These are phyloP conservation scores for Natator depressus DNA, from an alignment of 2,113 vertebrate species.

Conservation along the genomic window DNA sequence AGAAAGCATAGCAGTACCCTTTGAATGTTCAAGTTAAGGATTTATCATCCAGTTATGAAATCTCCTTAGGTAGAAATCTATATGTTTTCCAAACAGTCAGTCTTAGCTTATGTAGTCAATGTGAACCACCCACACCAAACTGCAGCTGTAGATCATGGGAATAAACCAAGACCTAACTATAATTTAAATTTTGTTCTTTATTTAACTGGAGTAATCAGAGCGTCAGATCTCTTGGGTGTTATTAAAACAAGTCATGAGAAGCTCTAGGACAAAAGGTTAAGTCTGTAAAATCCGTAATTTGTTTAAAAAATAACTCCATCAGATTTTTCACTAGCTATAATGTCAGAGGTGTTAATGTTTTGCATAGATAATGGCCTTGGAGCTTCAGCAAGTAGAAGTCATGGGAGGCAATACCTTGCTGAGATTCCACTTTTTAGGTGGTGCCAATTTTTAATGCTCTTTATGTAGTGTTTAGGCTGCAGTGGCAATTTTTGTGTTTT, in stretches of 20 bases:
- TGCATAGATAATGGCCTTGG: slow-evolving; percentile 18
- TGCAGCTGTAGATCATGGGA: slow-evolving; percentile 11
- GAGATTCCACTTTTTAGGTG: background rate
- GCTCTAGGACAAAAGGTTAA: slow-evolving; percentile 65
- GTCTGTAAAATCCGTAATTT: slow-evolving; percentile 53
- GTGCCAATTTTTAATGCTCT: background rate
- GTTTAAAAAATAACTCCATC: slow-evolving; percentile 67
- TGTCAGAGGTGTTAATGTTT: slow-evolving; percentile 26
- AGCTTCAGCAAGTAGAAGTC: background rate
- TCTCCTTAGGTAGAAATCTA: background rate
- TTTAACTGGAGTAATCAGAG: slow-evolving; percentile 50
- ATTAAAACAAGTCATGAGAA: slow-evolving; percentile 54
- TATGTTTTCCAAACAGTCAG: background rate
- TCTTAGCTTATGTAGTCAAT: background rate
- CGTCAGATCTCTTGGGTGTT: slow-evolving; percentile 46
- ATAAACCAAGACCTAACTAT: slow-evolving; percentile 41
- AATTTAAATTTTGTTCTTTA: slow-evolving; percentile 55
- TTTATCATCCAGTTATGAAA: background rate
- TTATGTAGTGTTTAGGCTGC: background rate
- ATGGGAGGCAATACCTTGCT: background rate
- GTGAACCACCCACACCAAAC: background rate
- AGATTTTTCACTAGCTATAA: slow-evolving; percentile 40
- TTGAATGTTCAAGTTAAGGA: background rate
- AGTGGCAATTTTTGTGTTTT: background rate
- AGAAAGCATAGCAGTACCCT: background rate